A percentile compares a stretch with the other conserved stretches of the same genome.
These are phyloP conservation scores for Cyrtorhinus lividipennis DNA, from an alignment of 1,140 invertebrate species.

Conservation along the genomic window DNA sequence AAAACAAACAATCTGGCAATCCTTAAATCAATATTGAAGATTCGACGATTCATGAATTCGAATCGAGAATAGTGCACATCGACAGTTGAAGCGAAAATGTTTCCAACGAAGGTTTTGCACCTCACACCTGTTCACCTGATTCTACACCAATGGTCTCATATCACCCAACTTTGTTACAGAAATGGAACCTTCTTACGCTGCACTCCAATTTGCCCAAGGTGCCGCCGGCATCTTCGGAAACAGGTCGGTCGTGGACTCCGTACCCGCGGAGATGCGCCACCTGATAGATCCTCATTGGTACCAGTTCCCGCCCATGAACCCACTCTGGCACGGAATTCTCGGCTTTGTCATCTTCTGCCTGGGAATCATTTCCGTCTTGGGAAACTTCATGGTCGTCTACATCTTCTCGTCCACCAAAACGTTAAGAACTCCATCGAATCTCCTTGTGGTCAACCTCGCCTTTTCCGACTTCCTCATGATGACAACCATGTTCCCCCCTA, in stretches of 20 bases:
- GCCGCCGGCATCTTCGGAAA: slow-evolving; percentile 31
- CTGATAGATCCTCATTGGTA: slow-evolving; percentile 57
- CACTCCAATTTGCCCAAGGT: slow-evolving; percentile 11
- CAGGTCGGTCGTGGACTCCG: slow-evolving; percentile 56
- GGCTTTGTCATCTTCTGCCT: slow-evolving; percentile 58
- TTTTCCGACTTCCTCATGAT: slow-evolving; percentile 82
- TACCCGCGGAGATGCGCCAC: slow-evolving; percentile 54
- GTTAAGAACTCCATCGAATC: slow-evolving; percentile 67
- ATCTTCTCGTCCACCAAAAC: slow-evolving; percentile 63
- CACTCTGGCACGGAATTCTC: slow-evolving; percentile 63
- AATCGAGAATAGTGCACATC: too few species aligned
- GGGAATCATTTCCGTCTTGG: slow-evolving; percentile 51
- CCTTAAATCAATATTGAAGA: too few species aligned
- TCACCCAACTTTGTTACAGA: too few species aligned
- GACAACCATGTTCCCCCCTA: slow-evolving; percentile 63
- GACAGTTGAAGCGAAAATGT: too few species aligned
- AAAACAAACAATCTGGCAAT: too few species aligned
- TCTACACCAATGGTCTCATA: too few species aligned
- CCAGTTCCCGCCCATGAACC: slow-evolving; percentile 60
- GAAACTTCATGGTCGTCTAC: slow-evolving; percentile 75
- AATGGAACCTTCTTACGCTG: slow-evolving; percentile 14
- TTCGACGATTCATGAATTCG: too few species aligned
- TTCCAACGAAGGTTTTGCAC: too few species aligned
- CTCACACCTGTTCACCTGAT: too few species aligned
- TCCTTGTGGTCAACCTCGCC: slow-evolving; percentile 71